Evolutionary conservation across 2,113 vertebrate genomes (phyloP).

Genomic region (Eclectus roratus): DNA sequence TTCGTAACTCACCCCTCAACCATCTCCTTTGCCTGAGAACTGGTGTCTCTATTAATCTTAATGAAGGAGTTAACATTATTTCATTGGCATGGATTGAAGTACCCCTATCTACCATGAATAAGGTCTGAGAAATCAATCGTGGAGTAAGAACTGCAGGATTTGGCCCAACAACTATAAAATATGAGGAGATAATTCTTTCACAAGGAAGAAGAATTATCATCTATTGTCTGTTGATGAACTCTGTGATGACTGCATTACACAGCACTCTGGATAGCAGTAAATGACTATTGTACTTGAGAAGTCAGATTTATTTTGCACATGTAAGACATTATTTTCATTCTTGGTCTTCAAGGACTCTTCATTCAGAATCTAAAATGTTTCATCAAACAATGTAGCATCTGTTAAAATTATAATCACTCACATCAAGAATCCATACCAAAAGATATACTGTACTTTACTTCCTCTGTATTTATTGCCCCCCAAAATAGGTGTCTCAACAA

Average conservation of each 20-base stretch:
- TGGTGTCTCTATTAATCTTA: neutral
- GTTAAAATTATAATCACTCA: constrained; percentile 41
- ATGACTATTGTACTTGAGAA: constrained; percentile 56
- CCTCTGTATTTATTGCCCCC: constrained; percentile 4
- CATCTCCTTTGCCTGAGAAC: neutral
- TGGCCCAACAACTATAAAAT: constrained; percentile 9
- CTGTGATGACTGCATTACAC: constrained; percentile 18
- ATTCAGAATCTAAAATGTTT: constrained; percentile 45
- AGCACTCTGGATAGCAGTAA: constrained; percentile 53
- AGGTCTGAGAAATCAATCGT: neutral
- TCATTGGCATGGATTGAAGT: neutral
- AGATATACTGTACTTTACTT: neutral
- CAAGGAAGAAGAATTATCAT: constrained; percentile 22
- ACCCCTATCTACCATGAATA: neutral
- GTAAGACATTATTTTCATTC: constrained; percentile 54
- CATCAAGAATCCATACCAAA: constrained; percentile 22
- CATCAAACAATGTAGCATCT: constrained; percentile 48
- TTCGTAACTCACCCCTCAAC: neutral
- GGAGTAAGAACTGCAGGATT: neutral
- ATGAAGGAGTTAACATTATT: neutral
- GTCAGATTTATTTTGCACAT: constrained; percentile 60
- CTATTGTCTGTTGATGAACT: constrained; percentile 53
- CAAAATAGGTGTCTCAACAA: neutral
- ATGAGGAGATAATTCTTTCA: constrained; percentile 30
- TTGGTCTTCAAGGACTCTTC: constrained; percentile 44